These are phyloP conservation scores for Caenorhabditis macrosperma DNA, from an alignment of 2,888 invertebrate genomes.

Conservation along the genomic window DNA sequence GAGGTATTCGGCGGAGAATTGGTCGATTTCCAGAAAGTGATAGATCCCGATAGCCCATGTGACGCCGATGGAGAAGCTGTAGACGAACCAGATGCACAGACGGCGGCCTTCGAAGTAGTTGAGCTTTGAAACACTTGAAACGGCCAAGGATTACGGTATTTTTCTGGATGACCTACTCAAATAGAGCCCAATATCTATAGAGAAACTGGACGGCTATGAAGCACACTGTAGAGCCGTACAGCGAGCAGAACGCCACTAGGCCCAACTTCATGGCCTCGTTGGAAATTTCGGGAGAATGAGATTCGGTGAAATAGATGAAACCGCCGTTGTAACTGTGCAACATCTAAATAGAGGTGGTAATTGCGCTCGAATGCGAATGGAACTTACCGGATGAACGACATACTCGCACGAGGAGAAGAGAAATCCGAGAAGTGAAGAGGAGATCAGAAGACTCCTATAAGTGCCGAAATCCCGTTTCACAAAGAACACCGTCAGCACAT, in stretches of 20 bases:
- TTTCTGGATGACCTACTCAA: slow-evolving; percentile 11
- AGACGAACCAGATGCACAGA: slow-evolving; percentile 12
- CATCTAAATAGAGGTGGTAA: slow-evolving; percentile 6
- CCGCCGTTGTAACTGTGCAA: slow-evolving; percentile 29
- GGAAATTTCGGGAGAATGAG: slow-evolving; percentile 2
- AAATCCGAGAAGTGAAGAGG: slow-evolving; percentile 27
- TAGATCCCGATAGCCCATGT: slow-evolving; percentile 20
- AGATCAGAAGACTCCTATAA: slow-evolving; percentile 22
- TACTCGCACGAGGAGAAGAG: slow-evolving; percentile 31
- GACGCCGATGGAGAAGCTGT: slow-evolving; percentile 16
- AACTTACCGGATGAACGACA: slow-evolving; percentile 34
- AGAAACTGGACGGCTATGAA: slow-evolving; percentile 35
- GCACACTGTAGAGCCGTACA: slow-evolving; percentile 30
- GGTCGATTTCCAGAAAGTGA: slow-evolving; percentile 15
- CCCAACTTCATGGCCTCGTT: slow-evolving; percentile 23
- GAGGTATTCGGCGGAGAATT: slow-evolving; percentile 18
- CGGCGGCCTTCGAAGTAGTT: slow-evolving; percentile 23
- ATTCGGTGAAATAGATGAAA: slow-evolving; percentile 27
- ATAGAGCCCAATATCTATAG: slow-evolving; percentile 38
- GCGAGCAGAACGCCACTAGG: slow-evolving; percentile 14
- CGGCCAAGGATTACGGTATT: neutral
- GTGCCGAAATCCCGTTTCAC: slow-evolving; percentile 39
- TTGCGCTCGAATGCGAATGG: no score
- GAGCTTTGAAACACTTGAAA: slow-evolving; percentile 19
- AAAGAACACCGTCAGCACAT: slow-evolving; percentile 18